Evolutionary conservation across 35 echinoderm and acorn worm species (phyloP).

Genomic region (Acanthaster planci): DNA sequence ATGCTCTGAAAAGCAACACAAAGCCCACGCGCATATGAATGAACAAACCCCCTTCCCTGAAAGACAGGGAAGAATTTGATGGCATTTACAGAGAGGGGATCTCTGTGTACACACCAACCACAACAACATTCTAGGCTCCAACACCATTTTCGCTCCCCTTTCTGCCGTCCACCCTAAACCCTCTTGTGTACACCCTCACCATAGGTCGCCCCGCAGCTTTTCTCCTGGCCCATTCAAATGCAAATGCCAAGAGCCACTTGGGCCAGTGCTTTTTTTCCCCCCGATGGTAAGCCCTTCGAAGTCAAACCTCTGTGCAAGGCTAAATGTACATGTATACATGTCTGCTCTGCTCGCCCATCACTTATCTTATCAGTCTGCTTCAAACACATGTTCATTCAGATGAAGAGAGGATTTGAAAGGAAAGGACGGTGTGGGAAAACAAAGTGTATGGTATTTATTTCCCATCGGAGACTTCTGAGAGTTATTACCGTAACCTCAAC

Average conservation of each 20-base stretch:
- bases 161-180: neutral
- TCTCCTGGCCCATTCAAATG: slow-evolving; percentile 11
- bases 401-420: no score
- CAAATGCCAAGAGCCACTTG: slow-evolving; percentile 11
- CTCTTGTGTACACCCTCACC: neutral
- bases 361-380: no score
- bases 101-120: slow-evolving; percentile 7
- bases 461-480: no score
- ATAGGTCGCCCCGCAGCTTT: neutral
- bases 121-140: neutral
- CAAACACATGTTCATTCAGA: no score
- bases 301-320: neutral
- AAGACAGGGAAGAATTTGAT: neutral
- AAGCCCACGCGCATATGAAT: neutral
- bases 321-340: no score
- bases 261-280: neutral
- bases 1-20: neutral
- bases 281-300: neutral
- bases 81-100: neutral
- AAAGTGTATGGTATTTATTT: no score
- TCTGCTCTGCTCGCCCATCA: no score
- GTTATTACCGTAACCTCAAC: no score
- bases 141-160: neutral
- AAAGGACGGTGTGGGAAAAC: no score
- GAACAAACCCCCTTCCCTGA: neutral